Conservation (phyloP, 2,888 invertebrate species). For the Pseudococcus viburni region DNA sequence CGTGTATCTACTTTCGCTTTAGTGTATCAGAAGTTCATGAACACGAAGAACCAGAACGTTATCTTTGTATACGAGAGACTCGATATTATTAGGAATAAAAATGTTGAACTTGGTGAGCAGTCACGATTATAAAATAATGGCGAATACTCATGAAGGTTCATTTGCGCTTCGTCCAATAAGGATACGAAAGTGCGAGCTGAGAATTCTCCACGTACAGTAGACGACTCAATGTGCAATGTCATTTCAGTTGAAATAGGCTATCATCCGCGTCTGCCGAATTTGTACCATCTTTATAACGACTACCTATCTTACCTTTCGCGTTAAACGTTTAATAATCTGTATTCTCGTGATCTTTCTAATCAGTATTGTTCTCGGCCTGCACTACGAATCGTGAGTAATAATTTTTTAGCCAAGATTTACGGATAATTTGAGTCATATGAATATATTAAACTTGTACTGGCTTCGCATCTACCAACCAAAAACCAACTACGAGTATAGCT, state of each 20-base stretch:
- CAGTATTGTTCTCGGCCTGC: not conserved
- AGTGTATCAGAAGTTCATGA: slow-evolving; percentile 37
- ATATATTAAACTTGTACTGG: not conserved
- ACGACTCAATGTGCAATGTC: slow-evolving; percentile 38
- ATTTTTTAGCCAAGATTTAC: slow-evolving; percentile 18
- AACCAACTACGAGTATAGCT: not conserved
- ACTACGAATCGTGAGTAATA: slow-evolving; percentile 37
- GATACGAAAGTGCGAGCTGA: slow-evolving; percentile 26
- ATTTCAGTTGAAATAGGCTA: slow-evolving; percentile 20
- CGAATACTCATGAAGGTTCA: slow-evolving; percentile 24
- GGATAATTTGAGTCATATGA: slow-evolving; percentile 17
- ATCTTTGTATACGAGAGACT: not conserved
- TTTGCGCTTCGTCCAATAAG: slow-evolving; percentile 38
- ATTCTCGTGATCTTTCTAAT: slow-evolving; percentile 37
- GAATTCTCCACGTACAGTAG: not conserved
- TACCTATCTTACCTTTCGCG: slow-evolving; percentile 32
- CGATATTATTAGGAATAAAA: slow-evolving; percentile 47
- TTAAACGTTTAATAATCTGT: slow-evolving; percentile 21
- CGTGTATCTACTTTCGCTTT: slow-evolving; percentile 8
- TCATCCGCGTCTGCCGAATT: not conserved
- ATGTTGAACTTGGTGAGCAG: slow-evolving; percentile 39
- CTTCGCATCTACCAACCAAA: not conserved
- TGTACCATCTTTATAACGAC: not conserved
- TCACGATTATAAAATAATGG: slow-evolving; percentile 51
- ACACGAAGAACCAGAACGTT: slow-evolving; percentile 21